A percentile compares a stretch with the other conserved stretches of the same genome.
Conservation (phyloP, 2,797 vertebrate species). For the Sebastes aleutianus region DNA sequence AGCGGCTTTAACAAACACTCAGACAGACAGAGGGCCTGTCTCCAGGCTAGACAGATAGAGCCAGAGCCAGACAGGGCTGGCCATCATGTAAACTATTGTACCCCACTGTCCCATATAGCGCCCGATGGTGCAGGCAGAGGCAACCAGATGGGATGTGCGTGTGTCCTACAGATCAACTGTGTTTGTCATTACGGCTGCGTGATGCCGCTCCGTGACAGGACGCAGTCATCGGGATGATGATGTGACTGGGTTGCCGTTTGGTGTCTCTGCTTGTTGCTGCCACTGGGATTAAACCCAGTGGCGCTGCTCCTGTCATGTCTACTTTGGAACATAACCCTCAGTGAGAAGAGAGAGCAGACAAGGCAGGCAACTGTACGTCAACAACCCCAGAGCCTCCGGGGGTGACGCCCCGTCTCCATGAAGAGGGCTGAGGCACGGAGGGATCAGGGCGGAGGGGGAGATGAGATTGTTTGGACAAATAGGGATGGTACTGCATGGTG, state of each 20-base stretch:
- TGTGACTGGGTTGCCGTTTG: slow-evolving; percentile 51
- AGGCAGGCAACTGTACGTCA: slow-evolving; percentile 73
- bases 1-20: slow-evolving; percentile 72
- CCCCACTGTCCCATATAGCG: slow-evolving; percentile 41
- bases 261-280: slow-evolving; percentile 45
- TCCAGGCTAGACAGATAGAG: slow-evolving; percentile 53
- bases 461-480: slow-evolving; percentile 68
- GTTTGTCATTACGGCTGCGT: slow-evolving; percentile 46
- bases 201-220: slow-evolving; percentile 57
- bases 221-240: slow-evolving; percentile 59
- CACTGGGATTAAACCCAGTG: slow-evolving; percentile 63
- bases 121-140: slow-evolving; percentile 48
- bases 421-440: slow-evolving; percentile 61
- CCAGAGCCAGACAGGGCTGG: slow-evolving; percentile 32
- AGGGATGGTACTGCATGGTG: slow-evolving; percentile 50
- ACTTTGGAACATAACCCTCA: slow-evolving; percentile 67
- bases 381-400: slow-evolving; percentile 52
- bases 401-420: slow-evolving; percentile 59
- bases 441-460: slow-evolving; percentile 54
- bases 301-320: slow-evolving; percentile 69
- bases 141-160: slow-evolving; percentile 31
- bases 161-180: slow-evolving; percentile 27
- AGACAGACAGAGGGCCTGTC: slow-evolving; percentile 70
- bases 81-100: slow-evolving; percentile 48
- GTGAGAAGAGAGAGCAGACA: slow-evolving; percentile 67